Evolutionary conservation across 2,113 vertebrate species (phyloP), one percentile per base, ranked within the genome.

Genomic region (Microtus montanus): DNA sequence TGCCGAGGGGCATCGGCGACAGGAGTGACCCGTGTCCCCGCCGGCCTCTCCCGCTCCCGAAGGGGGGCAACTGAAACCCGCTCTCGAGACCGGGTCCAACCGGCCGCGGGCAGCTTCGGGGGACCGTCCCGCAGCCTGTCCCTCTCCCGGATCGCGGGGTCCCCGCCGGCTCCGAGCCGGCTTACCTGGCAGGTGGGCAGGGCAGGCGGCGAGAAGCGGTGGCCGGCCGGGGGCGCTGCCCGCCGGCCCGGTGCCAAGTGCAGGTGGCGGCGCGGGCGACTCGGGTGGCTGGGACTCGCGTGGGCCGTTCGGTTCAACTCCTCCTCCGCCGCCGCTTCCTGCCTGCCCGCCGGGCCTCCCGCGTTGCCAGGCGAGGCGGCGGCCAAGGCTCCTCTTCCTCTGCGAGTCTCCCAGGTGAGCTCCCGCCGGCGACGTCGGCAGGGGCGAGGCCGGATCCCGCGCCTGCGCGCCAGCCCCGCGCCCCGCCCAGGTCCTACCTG

Each of bases 351-450:
- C 44, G 64, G 96, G 95, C 92, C 94, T 58, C 90, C 93, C 12
- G 92, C 89, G 95, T 92, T 91, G 94, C 96, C 96, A 44, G 95
- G 79, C 61, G 94, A 82, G 87, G 96, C 95, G 12, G 91, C 52
- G 12, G 41, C 75, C 75, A 3, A 33, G 84, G 52, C 90, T 96
- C 64, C 24, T 98, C 98, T 99, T 99, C 99, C 98, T 98, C 98
- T 92, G 97, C 54, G 98, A 95, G 98, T 97, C 98, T 98, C 98
- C 98, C 99, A 99, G 99, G 99, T 99, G 99, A 95, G 98, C 97
- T 97, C 83, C 94, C 85, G 87, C 71, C 96, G 17, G 82, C 80
- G 77, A 96, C 91, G 96, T 95, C 96, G 94, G 87, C 97, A 94
- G 97, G 97, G 97, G 96, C 95, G 95, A 86, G 92, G 92, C 87